A percentile compares a stretch with the other conserved stretches of the same genome.
Evolutionary conservation across 1,140 invertebrate genomes (phyloP).

Genomic region (Ooceraea biroi): DNA sequence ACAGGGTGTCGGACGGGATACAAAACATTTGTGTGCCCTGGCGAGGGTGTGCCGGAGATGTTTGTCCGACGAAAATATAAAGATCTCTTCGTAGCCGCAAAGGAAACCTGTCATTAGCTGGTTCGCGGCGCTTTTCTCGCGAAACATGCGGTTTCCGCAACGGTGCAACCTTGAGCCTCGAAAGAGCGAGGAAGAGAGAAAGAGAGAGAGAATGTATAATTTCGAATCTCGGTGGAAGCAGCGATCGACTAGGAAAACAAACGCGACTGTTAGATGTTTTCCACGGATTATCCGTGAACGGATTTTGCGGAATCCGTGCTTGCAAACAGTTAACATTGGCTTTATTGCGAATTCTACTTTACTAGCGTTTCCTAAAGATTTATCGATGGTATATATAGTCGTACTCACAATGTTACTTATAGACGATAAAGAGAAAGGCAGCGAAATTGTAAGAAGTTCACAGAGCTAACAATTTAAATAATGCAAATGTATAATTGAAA

Average conservation of each 20-base stretch:
- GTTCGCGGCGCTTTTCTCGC: constrained; percentile 24
- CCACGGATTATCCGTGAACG: not conserved
- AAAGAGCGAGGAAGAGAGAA: too few relatives aligned
- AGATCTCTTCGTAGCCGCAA: not conserved
- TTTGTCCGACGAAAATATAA: constrained; percentile 34
- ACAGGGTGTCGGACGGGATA: not conserved
- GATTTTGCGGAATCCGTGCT: not conserved
- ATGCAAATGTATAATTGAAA: not conserved
- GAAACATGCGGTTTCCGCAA: not conserved
- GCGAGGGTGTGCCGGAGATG: constrained; percentile 2
- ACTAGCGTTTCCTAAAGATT: not conserved
- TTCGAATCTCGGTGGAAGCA: constrained; percentile 34
- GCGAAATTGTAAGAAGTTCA: not conserved
- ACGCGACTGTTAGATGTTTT: constrained; percentile 25
- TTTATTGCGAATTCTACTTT: too few relatives aligned
- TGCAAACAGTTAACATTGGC: not conserved
- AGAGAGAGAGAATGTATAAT: constrained; percentile 35
- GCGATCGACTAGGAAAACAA: constrained; percentile 37
- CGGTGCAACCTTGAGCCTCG: constrained; percentile 5
- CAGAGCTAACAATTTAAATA: constrained; percentile 22
- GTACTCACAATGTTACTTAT: not conserved
- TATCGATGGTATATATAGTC: not conserved
- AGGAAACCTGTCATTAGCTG: constrained; percentile 25
- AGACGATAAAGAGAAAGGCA: not conserved
- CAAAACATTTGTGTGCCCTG: constrained; percentile 39